A percentile compares a stretch with the other conserved stretches of the same genome.
phyloP scores from a whole-genome alignment of 2,113 vertebrate species.

The Phodopus roborovskii region DNA sequence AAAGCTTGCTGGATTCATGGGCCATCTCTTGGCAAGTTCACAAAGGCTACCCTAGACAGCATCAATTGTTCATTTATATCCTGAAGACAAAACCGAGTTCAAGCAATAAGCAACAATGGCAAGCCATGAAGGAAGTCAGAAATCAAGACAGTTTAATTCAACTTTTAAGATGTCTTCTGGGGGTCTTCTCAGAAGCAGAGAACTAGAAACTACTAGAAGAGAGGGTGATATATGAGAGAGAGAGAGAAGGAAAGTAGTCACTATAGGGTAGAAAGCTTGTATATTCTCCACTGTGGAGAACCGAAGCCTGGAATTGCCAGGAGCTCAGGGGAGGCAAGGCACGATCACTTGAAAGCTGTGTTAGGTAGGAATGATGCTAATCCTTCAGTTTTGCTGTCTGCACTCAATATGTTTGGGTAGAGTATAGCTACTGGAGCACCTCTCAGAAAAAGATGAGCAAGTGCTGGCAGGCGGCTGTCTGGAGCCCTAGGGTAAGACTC shows the following conservation, averaged over 20 bases:
- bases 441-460: background rate
- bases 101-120: background rate
- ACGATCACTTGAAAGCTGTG: background rate
- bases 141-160: background rate
- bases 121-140: background rate
- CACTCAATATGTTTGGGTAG: background rate
- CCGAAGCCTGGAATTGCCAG: background rate
- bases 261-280: too few species aligned
- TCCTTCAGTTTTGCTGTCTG: background rate
- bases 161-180: background rate
- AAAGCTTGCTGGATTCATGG: background rate
- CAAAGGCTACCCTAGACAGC: background rate
- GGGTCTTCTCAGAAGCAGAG: background rate
- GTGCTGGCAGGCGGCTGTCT: too few species aligned
- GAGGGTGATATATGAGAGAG: background rate
- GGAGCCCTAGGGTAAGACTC: too few species aligned
- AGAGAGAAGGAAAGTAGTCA: background rate
- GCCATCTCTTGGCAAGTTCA: background rate
- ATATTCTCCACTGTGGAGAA: too few species aligned
- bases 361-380: background rate
- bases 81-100: background rate
- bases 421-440: background rate
- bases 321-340: too few species aligned
- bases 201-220: background rate
- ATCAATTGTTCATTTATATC: too few species aligned